Base-by-base conservation (phyloP, 2,797 vertebrate genomes). In the Dallia pectoralis region DNA sequence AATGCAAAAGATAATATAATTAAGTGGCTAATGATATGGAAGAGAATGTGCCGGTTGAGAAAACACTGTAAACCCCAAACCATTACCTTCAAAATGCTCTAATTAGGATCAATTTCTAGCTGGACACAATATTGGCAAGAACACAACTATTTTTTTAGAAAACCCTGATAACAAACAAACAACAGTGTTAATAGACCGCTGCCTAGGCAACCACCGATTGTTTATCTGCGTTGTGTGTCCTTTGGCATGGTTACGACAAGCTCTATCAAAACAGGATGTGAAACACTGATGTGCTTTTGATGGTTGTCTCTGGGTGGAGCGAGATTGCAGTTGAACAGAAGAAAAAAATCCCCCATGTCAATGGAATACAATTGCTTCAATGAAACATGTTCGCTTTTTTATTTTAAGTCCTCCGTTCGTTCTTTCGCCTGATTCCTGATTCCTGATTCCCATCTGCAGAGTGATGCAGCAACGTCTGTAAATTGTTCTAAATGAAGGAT, bases 201-300 rank as follows among this genome's bases (percentile, higher is more conserved):
- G 88, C 91, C 90, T 82, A 89, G 83, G 88, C 82, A 88, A 93
- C 90, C 2, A 16, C 19, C 81, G 30, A 70, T 77, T 92, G 89
- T 92, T 93, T 93, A 80, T 81, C 47, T 56, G 68, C 15, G 67
- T 62, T 74, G 89, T 85, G 87, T 82, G 73, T 86, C 74, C 69
- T 72, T 81, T 88, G 77, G 84, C 72, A 91, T 90, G 83, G 91
- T 76, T 89, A 93, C 92, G 1, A 76, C 40, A 69, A 85, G 80
- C 82, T 82, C 73, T 81, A 76, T 78, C 86, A 89, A 84, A 93
- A 93, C 90, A 93, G 91, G 91, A 93, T 91, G 81, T 78, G 79
- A 77, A 81, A 77, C 71, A 44, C 32, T 74, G 75, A 73, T 75
- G 73, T 78, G 82, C 36, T 48, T 81, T 70, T 63, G 72, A 79